Evolutionary conservation across 2,888 invertebrate species (phyloP).

Genomic region (Drosophila nigritarsus): DNA sequence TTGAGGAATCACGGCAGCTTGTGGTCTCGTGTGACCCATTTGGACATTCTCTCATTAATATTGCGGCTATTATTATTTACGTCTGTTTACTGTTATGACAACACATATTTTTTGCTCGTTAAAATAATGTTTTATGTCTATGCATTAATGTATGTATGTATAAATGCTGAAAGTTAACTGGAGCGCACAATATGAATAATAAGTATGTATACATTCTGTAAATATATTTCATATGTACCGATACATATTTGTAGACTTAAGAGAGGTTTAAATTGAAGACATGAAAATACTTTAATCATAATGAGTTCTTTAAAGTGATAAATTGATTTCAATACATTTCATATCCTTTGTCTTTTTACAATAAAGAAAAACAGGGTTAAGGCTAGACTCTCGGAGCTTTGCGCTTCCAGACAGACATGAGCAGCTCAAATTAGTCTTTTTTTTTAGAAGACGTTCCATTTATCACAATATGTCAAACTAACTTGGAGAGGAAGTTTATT

Average conservation of each 20-base stretch:
- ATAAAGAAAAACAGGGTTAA: background rate
- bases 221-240: background rate
- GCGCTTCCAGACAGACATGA: background rate
- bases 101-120: slow-evolving; percentile 14
- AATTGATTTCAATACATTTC: background rate
- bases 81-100: slow-evolving; percentile 4
- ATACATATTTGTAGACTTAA: background rate
- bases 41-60: slow-evolving; percentile 5
- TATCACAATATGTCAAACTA: slow-evolving; percentile 22
- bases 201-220: background rate
- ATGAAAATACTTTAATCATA: background rate
- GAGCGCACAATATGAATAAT: slow-evolving; percentile 3
- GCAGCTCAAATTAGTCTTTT: background rate
- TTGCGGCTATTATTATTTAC: slow-evolving; percentile 4
- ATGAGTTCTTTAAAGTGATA: background rate
- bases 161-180: background rate
- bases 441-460: slow-evolving; percentile 7
- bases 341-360: background rate
- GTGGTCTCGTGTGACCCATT: background rate
- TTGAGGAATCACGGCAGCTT: background rate
- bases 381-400: background rate
- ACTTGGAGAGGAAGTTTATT: background rate
- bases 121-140: slow-evolving; percentile 8
- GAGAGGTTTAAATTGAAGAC: background rate
- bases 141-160: slow-evolving; percentile 5